Conservation (phyloP, 2,888 invertebrate genomes). For the Drepana falcataria region DNA sequence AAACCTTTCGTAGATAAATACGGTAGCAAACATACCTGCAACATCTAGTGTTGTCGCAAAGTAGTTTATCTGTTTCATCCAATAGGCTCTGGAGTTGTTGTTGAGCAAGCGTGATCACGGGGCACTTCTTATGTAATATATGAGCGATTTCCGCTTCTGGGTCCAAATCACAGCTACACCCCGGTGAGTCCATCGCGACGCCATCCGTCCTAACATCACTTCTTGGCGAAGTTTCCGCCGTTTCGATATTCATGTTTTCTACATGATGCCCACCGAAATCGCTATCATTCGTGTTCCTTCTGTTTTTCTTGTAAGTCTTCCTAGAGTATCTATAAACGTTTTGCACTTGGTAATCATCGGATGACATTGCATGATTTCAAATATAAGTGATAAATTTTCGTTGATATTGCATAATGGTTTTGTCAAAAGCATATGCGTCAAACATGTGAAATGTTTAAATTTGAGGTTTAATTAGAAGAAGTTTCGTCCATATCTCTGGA, state of each 20-base stretch:
- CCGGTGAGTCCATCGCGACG: slow-evolving; percentile 16
- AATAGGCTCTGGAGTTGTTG: slow-evolving; percentile 56
- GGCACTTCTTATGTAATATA: slow-evolving; percentile 65
- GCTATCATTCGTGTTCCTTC: slow-evolving; percentile 31
- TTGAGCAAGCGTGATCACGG: slow-evolving; percentile 60
- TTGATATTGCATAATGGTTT: background rate
- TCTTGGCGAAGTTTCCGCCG: slow-evolving; percentile 35
- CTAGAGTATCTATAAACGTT: slow-evolving; percentile 59
- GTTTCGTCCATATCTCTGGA: no score
- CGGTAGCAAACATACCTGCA: slow-evolving; percentile 39
- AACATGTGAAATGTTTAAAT: background rate
- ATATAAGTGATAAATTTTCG: background rate
- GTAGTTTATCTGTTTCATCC: slow-evolving; percentile 55
- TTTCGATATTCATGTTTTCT: slow-evolving; percentile 30
- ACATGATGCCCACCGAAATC: slow-evolving; percentile 24
- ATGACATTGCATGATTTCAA: slow-evolving; percentile 34
- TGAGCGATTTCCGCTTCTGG: slow-evolving; percentile 53
- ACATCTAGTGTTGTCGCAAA: slow-evolving; percentile 48
- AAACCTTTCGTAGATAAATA: no score
- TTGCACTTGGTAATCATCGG: slow-evolving; percentile 57
- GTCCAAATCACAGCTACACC: slow-evolving; percentile 53
- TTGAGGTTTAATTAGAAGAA: background rate
- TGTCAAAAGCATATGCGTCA: background rate
- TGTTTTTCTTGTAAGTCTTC: slow-evolving; percentile 53
- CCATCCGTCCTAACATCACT: slow-evolving; percentile 27